A percentile compares a stretch with the other conserved stretches of the same genome.
phyloP scores from a whole-genome alignment of 2,888 invertebrate genomes.

The Drosophila affinis region DNA sequence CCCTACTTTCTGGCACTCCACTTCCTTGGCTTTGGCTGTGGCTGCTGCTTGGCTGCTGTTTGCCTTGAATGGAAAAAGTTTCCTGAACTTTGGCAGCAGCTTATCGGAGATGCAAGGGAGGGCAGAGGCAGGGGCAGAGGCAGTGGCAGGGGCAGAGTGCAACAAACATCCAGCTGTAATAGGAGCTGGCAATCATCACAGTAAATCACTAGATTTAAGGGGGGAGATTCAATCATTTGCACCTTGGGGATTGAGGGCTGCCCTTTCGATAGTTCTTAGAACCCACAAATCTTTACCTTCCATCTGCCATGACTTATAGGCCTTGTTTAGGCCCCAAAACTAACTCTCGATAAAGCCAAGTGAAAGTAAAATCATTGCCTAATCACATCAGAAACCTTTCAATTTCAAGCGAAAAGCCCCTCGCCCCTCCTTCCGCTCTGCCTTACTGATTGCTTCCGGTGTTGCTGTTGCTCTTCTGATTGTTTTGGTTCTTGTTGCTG shows the following conservation, averaged over 20 bases:
- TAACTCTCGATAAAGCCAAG: slow-evolving; percentile 35
- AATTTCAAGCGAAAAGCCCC: background rate
- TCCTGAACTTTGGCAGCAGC: slow-evolving; percentile 23
- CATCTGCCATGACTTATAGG: background rate
- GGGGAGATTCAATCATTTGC: slow-evolving; percentile 2
- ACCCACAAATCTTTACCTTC: background rate
- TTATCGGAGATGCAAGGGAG: background rate
- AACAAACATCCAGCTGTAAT: slow-evolving; percentile 11
- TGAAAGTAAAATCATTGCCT: slow-evolving; percentile 64
- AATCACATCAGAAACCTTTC: slow-evolving; percentile 56
- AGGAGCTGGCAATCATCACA: slow-evolving; percentile 24
- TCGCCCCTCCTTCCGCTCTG: background rate
- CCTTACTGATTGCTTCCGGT: slow-evolving; percentile 65
- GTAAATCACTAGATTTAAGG: slow-evolving; percentile 14
- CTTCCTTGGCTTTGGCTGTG: background rate
- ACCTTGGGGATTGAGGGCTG: background rate
- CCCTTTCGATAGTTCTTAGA: background rate
- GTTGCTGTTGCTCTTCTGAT: slow-evolving; percentile 34
- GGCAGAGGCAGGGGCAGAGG: background rate
- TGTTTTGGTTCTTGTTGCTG: slow-evolving; percentile 13
- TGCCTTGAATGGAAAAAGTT: slow-evolving; percentile 9
- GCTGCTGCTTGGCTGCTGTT: background rate
- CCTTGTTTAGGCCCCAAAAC: slow-evolving; percentile 5
- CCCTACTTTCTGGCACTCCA: background rate
- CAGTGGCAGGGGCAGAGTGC: background rate